Percentiles rank a stretch among this genome's conserved stretches.
These are phyloP conservation scores for Apantesis nais DNA, from an alignment of 2,888 invertebrate species.

Conservation along the genomic window DNA sequence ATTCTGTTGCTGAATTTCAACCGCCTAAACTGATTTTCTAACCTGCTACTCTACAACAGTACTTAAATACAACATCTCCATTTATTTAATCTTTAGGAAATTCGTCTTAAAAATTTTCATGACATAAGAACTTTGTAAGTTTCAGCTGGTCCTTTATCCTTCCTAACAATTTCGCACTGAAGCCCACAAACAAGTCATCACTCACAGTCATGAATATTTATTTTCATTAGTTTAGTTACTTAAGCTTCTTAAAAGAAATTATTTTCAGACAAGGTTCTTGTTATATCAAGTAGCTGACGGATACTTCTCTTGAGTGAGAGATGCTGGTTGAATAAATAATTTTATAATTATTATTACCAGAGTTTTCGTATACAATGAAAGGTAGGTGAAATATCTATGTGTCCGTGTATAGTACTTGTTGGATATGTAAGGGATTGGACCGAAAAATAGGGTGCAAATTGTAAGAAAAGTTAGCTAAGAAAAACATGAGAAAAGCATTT, in stretches of 20 bases:
- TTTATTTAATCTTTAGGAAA: neutral
- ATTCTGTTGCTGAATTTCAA: too few species aligned
- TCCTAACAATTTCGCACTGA: neutral
- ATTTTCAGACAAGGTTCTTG: neutral
- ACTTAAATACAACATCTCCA: too few species aligned
- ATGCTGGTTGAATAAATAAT: neutral
- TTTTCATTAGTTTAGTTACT: slow-evolving; percentile 8
- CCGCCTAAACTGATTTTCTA: too few species aligned
- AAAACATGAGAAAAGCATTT: too few species aligned
- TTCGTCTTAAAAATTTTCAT: neutral
- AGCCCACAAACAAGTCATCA: neutral
- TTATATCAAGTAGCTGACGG: neutral
- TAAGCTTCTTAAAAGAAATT: neutral
- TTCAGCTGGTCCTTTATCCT: neutral
- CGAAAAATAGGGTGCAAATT: too few species aligned
- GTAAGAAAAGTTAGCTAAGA: too few species aligned
- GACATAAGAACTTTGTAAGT: neutral
- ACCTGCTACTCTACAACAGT: too few species aligned
- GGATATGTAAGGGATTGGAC: too few species aligned
- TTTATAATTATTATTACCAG: neutral
- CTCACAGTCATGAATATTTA: slow-evolving; percentile 5
- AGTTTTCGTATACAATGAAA: neutral
- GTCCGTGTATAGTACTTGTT: too few species aligned
- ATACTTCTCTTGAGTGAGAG: neutral
- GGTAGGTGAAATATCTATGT: too few species aligned